phyloP scores from a whole-genome alignment of 2,113 vertebrate species.

The Sander lucioperca region DNA sequence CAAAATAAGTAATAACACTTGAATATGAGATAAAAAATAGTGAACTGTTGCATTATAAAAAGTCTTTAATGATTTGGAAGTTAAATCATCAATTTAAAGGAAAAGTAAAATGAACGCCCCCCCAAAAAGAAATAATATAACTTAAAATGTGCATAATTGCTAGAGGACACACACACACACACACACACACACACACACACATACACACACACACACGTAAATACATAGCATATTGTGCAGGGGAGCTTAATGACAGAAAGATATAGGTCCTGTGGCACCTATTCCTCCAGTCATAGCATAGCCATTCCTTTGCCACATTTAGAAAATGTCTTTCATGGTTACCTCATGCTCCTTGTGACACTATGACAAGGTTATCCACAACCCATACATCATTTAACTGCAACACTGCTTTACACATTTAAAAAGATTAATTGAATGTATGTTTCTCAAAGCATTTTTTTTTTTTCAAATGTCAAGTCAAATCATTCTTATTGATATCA shows the following conservation, averaged over 20 bases:
- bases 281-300: slow-evolving; percentile 81
- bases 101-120: slow-evolving; percentile 2
- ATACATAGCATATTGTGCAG: slow-evolving; percentile 28
- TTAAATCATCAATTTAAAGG: not conserved
- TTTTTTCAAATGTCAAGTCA: slow-evolving; percentile 21
- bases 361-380: slow-evolving; percentile 78
- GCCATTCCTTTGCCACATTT: slow-evolving; percentile 85
- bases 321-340: slow-evolving; percentile 85
- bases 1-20: slow-evolving; percentile 17
- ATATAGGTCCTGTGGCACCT: slow-evolving; percentile 69
- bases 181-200: too few species aligned
- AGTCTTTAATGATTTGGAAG: not conserved
- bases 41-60: not conserved
- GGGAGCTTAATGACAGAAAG: slow-evolving; percentile 60
- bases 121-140: not conserved
- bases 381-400: slow-evolving; percentile 68
- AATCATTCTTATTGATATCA: not conserved
- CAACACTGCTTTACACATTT: slow-evolving; percentile 30
- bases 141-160: slow-evolving; percentile 8
- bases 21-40: not conserved
- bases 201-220: not conserved
- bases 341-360: slow-evolving; percentile 82
- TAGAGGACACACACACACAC: slow-evolving; percentile 1
- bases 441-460: slow-evolving; percentile 1
- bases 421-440: slow-evolving; percentile 24